Conservation (phyloP, 2,113 vertebrate genomes). For the Geococcyx californianus region DNA sequence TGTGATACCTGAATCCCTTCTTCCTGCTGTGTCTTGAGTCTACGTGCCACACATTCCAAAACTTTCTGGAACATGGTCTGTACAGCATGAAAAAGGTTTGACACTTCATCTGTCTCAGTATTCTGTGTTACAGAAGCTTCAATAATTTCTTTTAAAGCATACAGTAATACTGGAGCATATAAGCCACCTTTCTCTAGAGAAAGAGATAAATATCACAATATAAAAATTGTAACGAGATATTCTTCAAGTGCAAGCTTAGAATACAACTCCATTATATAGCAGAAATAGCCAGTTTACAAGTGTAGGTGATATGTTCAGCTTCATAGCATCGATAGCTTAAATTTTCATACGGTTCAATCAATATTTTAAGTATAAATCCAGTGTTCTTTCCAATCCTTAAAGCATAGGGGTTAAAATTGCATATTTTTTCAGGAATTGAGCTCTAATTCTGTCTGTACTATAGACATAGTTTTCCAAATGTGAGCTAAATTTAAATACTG, state of each 20-base stretch:
- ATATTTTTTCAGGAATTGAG: not conserved
- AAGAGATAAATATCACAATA: not conserved
- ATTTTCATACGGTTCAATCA: not conserved
- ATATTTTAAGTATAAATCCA: not conserved
- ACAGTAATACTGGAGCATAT: slow-evolving; percentile 81
- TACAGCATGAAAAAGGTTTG: slow-evolving; percentile 73
- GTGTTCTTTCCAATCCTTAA: not conserved
- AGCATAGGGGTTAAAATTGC: not conserved
- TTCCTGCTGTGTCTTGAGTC: slow-evolving; percentile 79
- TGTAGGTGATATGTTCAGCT: not conserved
- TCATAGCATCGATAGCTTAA: not conserved
- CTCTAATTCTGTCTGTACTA: not conserved
- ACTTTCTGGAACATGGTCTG: slow-evolving; percentile 89
- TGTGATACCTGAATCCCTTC: slow-evolving; percentile 81
- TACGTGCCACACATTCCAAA: slow-evolving; percentile 80
- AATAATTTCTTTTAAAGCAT: slow-evolving; percentile 82
- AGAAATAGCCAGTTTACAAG: not conserved
- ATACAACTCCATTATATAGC: not conserved
- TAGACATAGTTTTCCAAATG: not conserved
- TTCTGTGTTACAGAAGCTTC: slow-evolving; percentile 66
- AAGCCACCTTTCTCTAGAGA: slow-evolving; percentile 79
- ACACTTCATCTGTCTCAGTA: slow-evolving; percentile 52
- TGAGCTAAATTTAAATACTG: not conserved
- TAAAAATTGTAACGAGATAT: not conserved
- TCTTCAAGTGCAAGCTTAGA: not conserved